A percentile compares a stretch with the other conserved stretches of the same genome.
phyloP scores from a whole-genome alignment of 2,113 vertebrate genomes.

The Carettochelys insculpta region DNA sequence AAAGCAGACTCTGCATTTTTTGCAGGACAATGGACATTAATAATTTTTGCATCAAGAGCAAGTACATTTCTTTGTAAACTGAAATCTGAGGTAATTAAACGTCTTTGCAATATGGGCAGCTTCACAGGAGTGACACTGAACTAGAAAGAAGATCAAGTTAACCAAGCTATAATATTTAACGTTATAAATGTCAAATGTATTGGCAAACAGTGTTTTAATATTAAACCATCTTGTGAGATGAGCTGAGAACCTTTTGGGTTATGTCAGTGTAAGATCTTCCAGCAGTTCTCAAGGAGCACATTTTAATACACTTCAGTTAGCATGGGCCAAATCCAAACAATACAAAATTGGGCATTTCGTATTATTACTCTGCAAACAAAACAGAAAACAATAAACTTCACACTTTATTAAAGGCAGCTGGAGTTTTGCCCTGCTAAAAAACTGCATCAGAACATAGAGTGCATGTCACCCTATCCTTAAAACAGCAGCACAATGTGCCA shows the following conservation, averaged over 20 bases:
- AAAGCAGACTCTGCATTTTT: background rate
- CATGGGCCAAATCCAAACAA: background rate
- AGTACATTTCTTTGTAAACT: background rate
- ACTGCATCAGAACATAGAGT: background rate
- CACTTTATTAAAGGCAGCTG: background rate
- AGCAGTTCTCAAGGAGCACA: background rate
- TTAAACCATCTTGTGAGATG: slow-evolving; percentile 50
- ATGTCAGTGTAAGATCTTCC: background rate
- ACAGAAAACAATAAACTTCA: background rate
- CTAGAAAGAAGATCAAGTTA: slow-evolving; percentile 47
- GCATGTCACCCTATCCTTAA: background rate
- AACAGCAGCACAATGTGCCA: rapidly evolving
- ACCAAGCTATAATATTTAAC: slow-evolving; percentile 71
- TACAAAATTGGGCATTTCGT: background rate
- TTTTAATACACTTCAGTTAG: background rate
- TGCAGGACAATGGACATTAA: background rate
- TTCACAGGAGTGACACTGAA: slow-evolving; percentile 45
- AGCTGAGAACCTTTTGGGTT: background rate
- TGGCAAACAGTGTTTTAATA: slow-evolving; percentile 53
- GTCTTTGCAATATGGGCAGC: background rate
- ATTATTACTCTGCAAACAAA: background rate
- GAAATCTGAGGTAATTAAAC: background rate
- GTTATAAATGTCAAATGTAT: slow-evolving; percentile 22
- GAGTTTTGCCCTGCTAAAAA: background rate
- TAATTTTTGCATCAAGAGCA: background rate